Percentiles rank a stretch among this genome's conserved stretches.
phyloP scores from a whole-genome alignment of 2,888 invertebrate genomes.

The Tenthredo scrophulariae region DNA sequence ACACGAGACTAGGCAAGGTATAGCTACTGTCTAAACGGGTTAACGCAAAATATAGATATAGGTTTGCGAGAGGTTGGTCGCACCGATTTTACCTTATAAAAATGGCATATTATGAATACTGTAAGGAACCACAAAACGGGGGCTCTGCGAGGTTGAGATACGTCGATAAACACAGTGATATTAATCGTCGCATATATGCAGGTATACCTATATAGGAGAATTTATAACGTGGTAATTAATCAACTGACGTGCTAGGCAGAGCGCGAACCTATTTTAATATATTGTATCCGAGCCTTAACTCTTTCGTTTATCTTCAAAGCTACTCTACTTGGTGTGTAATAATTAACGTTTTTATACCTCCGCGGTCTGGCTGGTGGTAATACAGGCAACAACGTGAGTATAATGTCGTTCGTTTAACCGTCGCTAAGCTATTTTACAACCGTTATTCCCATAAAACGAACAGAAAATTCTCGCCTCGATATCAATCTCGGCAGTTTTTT shows the following conservation, averaged over 20 bases:
- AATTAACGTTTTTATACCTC: constrained; percentile 43
- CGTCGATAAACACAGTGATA: constrained; percentile 48
- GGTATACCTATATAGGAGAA: background rate
- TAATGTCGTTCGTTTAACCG: constrained; percentile 33
- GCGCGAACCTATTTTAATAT: constrained; percentile 41
- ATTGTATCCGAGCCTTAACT: constrained; percentile 40
- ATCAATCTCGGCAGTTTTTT: constrained; percentile 33
- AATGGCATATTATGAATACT: constrained; percentile 33
- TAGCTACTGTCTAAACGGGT: constrained; percentile 39
- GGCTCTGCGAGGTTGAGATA: background rate
- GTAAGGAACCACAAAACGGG: background rate
- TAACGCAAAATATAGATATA: constrained; percentile 10
- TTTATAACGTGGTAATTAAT: constrained; percentile 40
- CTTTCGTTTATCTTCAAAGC: constrained; percentile 48
- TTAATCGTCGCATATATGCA: constrained; percentile 21
- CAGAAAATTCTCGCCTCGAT: constrained; percentile 40
- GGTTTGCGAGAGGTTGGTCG: background rate
- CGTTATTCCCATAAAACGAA: constrained; percentile 47
- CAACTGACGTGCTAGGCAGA: constrained; percentile 36
- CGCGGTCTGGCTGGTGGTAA: background rate
- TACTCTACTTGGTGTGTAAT: constrained; percentile 34
- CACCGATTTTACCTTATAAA: background rate
- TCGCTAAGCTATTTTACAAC: constrained; percentile 45
- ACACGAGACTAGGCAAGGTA: constrained; percentile 19
- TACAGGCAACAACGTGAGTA: constrained; percentile 1